Percentiles rank a stretch among this genome's conserved stretches.
Conservation (phyloP, 2,113 vertebrate genomes). For the Anoplopoma fimbria region DNA sequence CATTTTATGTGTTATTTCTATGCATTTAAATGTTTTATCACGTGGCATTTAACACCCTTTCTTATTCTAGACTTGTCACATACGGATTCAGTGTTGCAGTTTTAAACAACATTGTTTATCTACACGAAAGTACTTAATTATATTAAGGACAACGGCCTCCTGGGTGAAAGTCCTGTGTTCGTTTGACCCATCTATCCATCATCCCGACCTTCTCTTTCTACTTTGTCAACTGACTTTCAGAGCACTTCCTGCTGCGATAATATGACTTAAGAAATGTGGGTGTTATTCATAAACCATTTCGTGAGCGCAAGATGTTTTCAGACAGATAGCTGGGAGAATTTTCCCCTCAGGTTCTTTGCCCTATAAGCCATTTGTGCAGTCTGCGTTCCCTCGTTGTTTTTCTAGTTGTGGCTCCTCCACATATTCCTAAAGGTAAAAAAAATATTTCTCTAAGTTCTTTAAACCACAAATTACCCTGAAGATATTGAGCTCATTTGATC, state of each 20-base stretch:
- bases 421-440: slow-evolving; percentile 11
- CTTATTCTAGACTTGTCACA: background rate
- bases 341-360: background rate
- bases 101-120: background rate
- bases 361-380: background rate
- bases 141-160: background rate
- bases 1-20: too few species aligned
- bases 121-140: too few species aligned
- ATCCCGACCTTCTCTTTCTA: background rate
- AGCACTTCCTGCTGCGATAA: background rate
- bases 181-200: background rate
- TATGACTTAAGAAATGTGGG: background rate
- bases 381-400: background rate
- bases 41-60: background rate
- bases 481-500: slow-evolving; percentile 31
- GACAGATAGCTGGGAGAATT: background rate
- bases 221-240: background rate
- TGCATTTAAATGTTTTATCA: too few species aligned
- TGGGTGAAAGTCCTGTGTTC: background rate
- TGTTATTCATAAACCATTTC: background rate
- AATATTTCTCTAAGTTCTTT: slow-evolving; percentile 18
- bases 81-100: background rate
- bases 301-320: background rate
- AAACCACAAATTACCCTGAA: slow-evolving; percentile 7
- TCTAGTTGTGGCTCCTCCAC: background rate